phyloP scores from a whole-genome alignment of 2,113 vertebrate species.

The Ondatra zibethicus region DNA sequence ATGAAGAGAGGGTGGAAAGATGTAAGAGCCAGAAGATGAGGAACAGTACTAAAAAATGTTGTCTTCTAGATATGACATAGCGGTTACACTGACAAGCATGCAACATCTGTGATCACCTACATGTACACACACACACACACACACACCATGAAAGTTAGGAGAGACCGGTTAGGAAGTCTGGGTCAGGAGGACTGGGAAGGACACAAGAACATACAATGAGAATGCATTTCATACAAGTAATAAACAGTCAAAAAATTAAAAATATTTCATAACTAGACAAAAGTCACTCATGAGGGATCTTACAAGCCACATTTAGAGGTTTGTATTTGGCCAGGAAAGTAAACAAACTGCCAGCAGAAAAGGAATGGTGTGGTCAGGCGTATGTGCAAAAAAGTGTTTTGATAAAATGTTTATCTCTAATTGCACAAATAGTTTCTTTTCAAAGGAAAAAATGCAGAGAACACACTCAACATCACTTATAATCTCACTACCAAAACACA shows the following conservation, averaged over 20 bases:
- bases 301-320: neutral
- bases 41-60: neutral
- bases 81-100: no score
- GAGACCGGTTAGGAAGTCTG: neutral
- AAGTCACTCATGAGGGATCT: neutral
- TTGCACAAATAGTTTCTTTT: slow-evolving; percentile 17
- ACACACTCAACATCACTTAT: neutral
- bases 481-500: neutral
- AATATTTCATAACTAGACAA: neutral
- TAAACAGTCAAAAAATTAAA: neutral
- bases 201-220: neutral
- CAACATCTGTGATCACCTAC: neutral
- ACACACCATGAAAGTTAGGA: neutral
- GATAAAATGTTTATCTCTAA: neutral
- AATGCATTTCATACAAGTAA: neutral
- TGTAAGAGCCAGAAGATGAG: neutral
- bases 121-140: neutral
- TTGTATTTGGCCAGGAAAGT: neutral
- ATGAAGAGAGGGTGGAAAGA: neutral
- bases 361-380: neutral
- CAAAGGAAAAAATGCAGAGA: neutral
- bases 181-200: neutral
- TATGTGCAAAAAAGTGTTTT: neutral
- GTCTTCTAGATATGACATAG: neutral
- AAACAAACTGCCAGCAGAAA: neutral